Percentiles rank a stretch among this genome's conserved stretches.
These are phyloP conservation scores for Nothobranchius furzeri DNA, from an alignment of 2,113 vertebrate species.

Conservation along the genomic window DNA sequence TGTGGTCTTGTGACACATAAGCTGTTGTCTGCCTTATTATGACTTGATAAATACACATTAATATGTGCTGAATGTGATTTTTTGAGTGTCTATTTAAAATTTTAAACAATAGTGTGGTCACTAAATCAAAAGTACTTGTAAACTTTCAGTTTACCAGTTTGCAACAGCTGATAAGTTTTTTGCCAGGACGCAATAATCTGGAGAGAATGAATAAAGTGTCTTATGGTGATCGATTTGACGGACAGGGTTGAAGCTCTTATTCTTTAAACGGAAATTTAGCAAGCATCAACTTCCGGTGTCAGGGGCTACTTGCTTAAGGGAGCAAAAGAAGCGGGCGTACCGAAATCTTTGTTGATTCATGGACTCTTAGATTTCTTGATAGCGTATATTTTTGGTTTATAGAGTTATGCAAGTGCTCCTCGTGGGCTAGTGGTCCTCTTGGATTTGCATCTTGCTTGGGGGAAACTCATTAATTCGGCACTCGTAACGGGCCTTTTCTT, in stretches of 20 bases:
- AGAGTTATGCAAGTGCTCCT: constrained; percentile 1
- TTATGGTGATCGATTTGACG: not conserved
- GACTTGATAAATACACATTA: no score
- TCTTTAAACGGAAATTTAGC: constrained; percentile 42
- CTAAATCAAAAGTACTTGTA: not conserved
- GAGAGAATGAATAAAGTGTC: not conserved
- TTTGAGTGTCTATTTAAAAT: no score
- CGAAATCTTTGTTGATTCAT: constrained; percentile 54
- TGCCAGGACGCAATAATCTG: not conserved
- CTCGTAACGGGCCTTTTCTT: constrained; percentile 57
- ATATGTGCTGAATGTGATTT: no score
- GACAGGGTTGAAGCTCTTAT: not conserved
- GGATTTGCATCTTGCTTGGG: constrained; percentile 5
- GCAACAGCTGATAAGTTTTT: not conserved
- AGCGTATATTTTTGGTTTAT: constrained; percentile 12
- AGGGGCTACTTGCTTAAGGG: constrained; percentile 64
- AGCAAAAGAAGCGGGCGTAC: constrained; percentile 72
- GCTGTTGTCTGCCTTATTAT: no score
- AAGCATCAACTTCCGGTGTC: constrained; percentile 73
- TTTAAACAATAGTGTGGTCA: no score
- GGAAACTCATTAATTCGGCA: constrained; percentile 60
- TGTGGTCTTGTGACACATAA: no score
- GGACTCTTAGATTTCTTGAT: not conserved
- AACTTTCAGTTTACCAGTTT: not conserved
- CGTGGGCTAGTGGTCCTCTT: not conserved